Conservation (phyloP, 2,113 vertebrate species). For the Mus spicilegus region DNA sequence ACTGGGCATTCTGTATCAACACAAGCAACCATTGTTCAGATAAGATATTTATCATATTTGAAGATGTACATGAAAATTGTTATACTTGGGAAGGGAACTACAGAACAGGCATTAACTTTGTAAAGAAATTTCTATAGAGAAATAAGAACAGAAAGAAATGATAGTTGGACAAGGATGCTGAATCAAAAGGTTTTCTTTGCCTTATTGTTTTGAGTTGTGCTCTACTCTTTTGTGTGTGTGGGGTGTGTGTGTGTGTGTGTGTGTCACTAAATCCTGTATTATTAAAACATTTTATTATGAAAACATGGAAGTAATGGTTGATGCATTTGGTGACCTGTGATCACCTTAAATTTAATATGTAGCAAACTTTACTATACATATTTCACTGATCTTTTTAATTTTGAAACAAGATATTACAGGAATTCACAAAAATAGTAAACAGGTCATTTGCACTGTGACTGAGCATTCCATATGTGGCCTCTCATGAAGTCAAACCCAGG, state of each 20-base stretch:
- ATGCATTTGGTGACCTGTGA: neutral
- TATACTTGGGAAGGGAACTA: neutral
- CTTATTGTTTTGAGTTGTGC: neutral
- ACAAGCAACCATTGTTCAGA: neutral
- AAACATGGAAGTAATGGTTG: neutral
- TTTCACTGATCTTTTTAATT: neutral
- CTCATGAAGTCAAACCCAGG: neutral
- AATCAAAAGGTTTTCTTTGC: no score
- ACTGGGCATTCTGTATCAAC: neutral
- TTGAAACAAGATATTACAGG: neutral
- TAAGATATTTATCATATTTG: neutral
- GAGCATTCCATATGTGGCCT: neutral
- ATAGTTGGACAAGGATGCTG: neutral
- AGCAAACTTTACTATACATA: neutral
- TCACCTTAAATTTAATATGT: neutral
- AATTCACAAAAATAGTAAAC: constrained; percentile 19
- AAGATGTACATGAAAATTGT: neutral
- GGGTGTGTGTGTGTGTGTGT: neutral
- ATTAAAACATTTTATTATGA: neutral
- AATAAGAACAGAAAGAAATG: neutral
- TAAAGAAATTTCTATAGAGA: neutral
- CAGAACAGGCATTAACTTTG: neutral
- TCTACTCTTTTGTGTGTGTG: neutral
- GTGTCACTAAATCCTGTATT: neutral
- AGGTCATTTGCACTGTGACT: neutral